A percentile compares a stretch with the other conserved stretches of the same genome.
phyloP scores from a whole-genome alignment of 2,113 vertebrate species.

The Condylura cristata region DNA sequence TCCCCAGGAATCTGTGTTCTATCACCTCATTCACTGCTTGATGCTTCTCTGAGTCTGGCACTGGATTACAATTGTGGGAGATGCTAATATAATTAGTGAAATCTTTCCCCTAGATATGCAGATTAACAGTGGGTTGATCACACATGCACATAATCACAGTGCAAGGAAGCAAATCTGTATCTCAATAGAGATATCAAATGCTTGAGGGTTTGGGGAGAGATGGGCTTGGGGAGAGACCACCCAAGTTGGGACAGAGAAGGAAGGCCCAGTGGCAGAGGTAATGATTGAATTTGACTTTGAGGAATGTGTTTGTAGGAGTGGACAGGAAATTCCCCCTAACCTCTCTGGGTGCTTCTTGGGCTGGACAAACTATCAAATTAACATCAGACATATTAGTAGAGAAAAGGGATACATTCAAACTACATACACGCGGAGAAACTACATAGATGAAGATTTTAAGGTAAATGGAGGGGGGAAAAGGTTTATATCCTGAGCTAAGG shows the following conservation, averaged over 20 bases:
- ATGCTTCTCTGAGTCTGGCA: background rate
- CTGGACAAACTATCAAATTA: too few species aligned
- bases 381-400: too few species aligned
- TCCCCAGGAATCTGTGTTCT: background rate
- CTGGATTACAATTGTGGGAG: background rate
- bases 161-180: background rate
- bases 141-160: background rate
- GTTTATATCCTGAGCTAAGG: too few species aligned
- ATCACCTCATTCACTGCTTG: background rate
- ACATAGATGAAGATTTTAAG: too few species aligned
- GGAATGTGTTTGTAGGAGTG: background rate
- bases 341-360: too few species aligned
- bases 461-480: too few species aligned
- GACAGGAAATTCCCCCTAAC: too few species aligned
- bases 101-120: background rate
- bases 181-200: background rate
- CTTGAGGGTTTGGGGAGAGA: background rate
- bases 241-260: background rate
- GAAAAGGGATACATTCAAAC: too few species aligned
- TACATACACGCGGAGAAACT: too few species aligned
- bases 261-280: background rate
- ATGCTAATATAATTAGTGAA: background rate
- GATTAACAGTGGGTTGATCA: background rate
- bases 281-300: conserved; percentile 40
- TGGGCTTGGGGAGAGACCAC: background rate